Evolutionary conservation across 2,113 vertebrate genomes (phyloP), one percentile per base, ranked within the genome.

Genomic region (Indicator indicator): DNA sequence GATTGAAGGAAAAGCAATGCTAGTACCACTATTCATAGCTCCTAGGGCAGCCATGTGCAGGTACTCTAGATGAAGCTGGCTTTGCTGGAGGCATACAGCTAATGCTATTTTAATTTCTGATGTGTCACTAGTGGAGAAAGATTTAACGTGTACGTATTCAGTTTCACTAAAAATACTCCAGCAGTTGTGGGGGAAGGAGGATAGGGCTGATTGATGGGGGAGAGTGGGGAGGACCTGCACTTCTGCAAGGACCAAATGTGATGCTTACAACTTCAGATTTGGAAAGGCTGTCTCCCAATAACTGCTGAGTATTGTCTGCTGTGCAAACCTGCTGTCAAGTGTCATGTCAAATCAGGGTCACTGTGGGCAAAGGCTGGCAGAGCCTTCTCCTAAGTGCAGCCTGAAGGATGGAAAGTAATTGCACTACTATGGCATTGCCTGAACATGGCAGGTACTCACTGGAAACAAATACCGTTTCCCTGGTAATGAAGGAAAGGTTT

Each of bases 31-130:
- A 56, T 32, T 85, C 42, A 30, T n/a, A 59, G 38, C 23, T n/a
- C 77, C 78, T 68, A 78, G 38, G 58, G 52, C 48, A 83, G 21
- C 36, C 56, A 40, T 0, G 1, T 89, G 69, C 27, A 28, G 89
- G 70, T 48, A 58, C 28, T 33, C 44, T 85, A 44, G 56, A 86
- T 80, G 82, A 83, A 89, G 38, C 63, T 58, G 74, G 60, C 73
- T 95, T 91, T 81, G 75, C 95, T 95, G 79, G 71, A 93, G 85
- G 93, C 91, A 58, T 86, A 64, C 38, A 90, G 76, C 44, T 81
- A 80, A 93, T 91, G 95, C 76, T 54, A 72, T 92, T 89, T 96
- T 88, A 80, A 95, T 93, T 90, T 94, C 54, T 83, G 75, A 62
- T 79, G 65, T 86, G 83, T 72, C 83, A 68, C 85, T 81, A 91